Evolutionary conservation across 2,888 invertebrate species (phyloP), one percentile per base, ranked within the genome.

Genomic region (Alloscopus bannaensis): DNA sequence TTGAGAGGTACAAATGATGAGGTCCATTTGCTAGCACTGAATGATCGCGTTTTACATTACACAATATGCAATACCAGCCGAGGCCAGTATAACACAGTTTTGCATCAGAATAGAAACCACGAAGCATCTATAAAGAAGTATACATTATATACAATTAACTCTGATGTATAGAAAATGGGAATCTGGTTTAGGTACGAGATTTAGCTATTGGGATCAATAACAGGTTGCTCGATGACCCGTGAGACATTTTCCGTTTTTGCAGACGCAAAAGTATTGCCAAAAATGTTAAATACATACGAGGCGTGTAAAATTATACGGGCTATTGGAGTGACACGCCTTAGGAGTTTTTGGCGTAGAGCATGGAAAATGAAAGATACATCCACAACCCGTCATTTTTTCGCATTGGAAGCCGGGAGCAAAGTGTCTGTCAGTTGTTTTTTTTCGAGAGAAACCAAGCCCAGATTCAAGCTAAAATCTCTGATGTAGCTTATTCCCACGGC

Each of bases 401-500:
- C 29, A 20, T 59, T n/a, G 31, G 24, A 36, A 36, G 71, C 71
- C 50, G 40, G 59, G 16, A 70, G 59, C 59, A 20, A 28, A n/a
- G n/a, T n/a, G n/a, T n/a, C n/a, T n/a, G n/a, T n/a, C n/a, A n/a
- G n/a, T 45, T 6, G 2, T 28, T 20, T 45, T 69, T 29, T 52
- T 47, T 59, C 60, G 59, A 45, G 59, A 60, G 60, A 31, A 59
- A 50, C 60, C 62, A 50, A 71, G 28, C 62, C 71, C 60, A 47
- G 20, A 36, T 45, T 20, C 28, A 13, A 28, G 22, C 28, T n/a
- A 16, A 42, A 2, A 42, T n/a, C 42, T n/a, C n/a, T n/a, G n/a
- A n/a, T n/a, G n/a, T n/a, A 11, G 47, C 26, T 3, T 31, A 59
- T 73, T 73, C 73, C 55, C 73, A 73, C 73, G 73, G 65, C 57